Evolutionary conservation across 2,888 invertebrate species (phyloP).

Genomic region (Acrobasis suavella): DNA sequence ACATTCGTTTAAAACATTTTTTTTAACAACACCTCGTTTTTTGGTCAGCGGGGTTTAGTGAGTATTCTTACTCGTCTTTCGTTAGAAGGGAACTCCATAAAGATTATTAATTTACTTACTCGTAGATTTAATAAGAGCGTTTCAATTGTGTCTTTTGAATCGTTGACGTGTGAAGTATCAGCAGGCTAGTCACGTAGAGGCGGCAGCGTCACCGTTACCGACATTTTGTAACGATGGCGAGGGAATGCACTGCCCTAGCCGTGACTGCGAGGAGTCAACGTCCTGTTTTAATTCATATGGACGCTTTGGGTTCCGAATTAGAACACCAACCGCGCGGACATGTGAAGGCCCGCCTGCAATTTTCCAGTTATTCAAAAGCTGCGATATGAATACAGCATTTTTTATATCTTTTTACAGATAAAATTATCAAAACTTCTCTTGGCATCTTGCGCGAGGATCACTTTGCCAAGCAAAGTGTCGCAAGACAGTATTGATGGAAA

Average conservation of each 20-base stretch:
- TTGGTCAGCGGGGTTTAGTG: too few relatives aligned
- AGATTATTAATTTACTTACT: conserved; percentile 20
- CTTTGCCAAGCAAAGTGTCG: too few relatives aligned
- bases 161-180: conserved; percentile 28
- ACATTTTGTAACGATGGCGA: conserved; percentile 66
- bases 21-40: too few relatives aligned
- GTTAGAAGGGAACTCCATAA: not conserved
- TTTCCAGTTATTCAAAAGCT: too few relatives aligned
- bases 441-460: too few relatives aligned
- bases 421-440: too few relatives aligned
- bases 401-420: too few relatives aligned
- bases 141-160: conserved; percentile 27
- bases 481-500: too few relatives aligned
- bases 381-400: too few relatives aligned
- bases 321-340: not conserved
- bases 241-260: conserved; percentile 65
- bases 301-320: conserved; percentile 1
- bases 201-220: conserved; percentile 64
- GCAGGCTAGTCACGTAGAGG: conserved; percentile 54
- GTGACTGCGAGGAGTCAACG: conserved; percentile 56
- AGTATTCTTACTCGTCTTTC: not conserved
- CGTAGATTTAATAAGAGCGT: conserved; percentile 23
- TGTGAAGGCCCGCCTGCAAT: too few relatives aligned
- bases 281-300: conserved; percentile 38
- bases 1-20: too few relatives aligned